A percentile compares a stretch with the other conserved stretches of the same genome.
Evolutionary conservation across 1,140 invertebrate genomes (phyloP).

Genomic region (Asbolus verrucosus): DNA sequence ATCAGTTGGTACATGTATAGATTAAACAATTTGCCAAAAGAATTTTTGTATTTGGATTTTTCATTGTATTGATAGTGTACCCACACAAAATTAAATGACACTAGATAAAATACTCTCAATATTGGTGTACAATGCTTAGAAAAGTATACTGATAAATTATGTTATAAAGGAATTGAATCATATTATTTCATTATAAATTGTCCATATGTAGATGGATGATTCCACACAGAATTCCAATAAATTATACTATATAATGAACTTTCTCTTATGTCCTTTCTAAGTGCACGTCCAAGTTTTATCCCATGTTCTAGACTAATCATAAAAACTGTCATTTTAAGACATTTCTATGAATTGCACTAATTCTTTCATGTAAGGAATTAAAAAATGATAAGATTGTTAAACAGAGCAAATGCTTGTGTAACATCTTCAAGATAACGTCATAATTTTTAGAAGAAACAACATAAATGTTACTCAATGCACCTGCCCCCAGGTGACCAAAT

Average conservation of each 20-base stretch:
- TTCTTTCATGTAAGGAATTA: too few species aligned
- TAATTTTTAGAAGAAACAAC: too few species aligned
- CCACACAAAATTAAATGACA: conserved; percentile 24
- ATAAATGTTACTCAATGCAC: too few species aligned
- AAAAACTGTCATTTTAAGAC: too few species aligned
- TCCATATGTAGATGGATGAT: conserved; percentile 42
- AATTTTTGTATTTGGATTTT: conserved; percentile 25
- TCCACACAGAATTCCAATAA: conserved; percentile 44
- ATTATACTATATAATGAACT: conserved; percentile 16
- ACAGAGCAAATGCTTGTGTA: too few species aligned
- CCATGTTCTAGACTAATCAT: too few species aligned
- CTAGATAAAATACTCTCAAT: conserved; percentile 37
- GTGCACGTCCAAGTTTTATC: too few species aligned
- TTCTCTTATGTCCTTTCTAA: too few species aligned
- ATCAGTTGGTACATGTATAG: conserved; percentile 4
- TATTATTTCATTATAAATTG: conserved; percentile 37
- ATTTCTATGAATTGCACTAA: too few species aligned
- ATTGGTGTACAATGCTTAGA: conserved; percentile 40
- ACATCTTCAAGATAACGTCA: too few species aligned
- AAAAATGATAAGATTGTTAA: too few species aligned
- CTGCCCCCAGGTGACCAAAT: too few species aligned
- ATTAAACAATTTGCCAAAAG: conserved; percentile 13
- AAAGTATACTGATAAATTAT: conserved; percentile 42
- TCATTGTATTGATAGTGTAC: conserved; percentile 20
- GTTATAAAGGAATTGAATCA: conserved; percentile 48